A percentile compares a stretch with the other conserved stretches of the same genome.
Evolutionary conservation across 2,888 invertebrate species (phyloP).

Genomic region (Luperina nickerlii): DNA sequence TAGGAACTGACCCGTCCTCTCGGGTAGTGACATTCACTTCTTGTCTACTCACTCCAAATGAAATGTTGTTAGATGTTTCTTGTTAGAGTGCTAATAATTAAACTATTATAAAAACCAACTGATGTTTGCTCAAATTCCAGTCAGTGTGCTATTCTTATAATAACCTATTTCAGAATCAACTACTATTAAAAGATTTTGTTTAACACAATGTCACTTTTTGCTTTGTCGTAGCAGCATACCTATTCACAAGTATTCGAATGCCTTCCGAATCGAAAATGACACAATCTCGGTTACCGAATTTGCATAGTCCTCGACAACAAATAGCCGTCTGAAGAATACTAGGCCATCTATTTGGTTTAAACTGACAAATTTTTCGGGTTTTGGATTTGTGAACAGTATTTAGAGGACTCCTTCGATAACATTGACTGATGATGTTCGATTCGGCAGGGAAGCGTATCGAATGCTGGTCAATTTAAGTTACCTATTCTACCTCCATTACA

Average conservation of each 20-base stretch:
- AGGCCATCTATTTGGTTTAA: too few species aligned
- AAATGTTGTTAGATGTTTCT: constrained; percentile 20
- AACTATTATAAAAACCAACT: constrained; percentile 10
- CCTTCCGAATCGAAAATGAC: background rate
- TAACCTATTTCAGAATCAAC: background rate
- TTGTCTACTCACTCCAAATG: constrained; percentile 40
- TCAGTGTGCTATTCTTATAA: background rate
- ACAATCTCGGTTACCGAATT: background rate
- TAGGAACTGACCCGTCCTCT: constrained; percentile 71
- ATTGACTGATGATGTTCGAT: background rate
- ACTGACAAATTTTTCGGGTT: background rate
- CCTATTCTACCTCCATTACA: background rate
- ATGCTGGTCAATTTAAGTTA: background rate
- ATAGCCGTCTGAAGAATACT: background rate
- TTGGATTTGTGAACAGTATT: background rate
- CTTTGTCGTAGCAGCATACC: background rate
- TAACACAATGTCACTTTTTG: background rate
- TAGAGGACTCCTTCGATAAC: background rate
- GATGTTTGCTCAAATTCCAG: background rate
- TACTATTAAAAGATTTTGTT: background rate
- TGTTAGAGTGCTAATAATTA: constrained; percentile 31
- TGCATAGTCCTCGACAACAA: background rate
- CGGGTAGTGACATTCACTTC: constrained; percentile 69
- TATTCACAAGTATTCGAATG: background rate
- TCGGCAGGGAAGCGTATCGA: background rate